Base-by-base conservation (phyloP, 1,140 invertebrate genomes). In the Pachypeltis micranthus region DNA sequence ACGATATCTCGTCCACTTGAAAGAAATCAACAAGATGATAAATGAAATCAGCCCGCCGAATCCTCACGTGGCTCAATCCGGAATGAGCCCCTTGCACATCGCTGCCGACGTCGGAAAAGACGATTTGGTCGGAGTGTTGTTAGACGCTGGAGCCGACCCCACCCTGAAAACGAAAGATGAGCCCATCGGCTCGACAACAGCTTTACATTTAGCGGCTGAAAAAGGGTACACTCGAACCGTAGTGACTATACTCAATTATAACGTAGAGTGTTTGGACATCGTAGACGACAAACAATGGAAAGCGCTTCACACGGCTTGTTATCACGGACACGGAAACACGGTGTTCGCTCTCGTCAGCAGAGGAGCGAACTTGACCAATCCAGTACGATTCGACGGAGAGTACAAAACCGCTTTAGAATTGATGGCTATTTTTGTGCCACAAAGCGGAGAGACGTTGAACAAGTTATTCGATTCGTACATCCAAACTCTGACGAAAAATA, bases 101-200 rank as follows among this genome's bases (percentile, higher is more conserved):
- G 88, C 90, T 0, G 82, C 84, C 7, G 80, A 80, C 67, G 82
- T 82, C 66, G 80, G 72, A 0, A 79, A 78, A 78, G 73, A 72
- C 23, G 67, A 73, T 1, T 78, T 78, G 24, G 82, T 86, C 0
- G 74, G 77, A 14, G 69, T 86, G 16, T 76, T 89, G 3, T 71
- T 90, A 2, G 80, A 85, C 68, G 78, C 81, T 67, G 85, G 83
- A 21, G 85, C 85, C 55, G 79, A 86, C 71, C 76, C 86, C 1
- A 83, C 16, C 3, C 29, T 59, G 7, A 28, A 23, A n/a, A 59
- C 57, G n/a, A 59, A 2, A n/a, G 28, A 78, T 16, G 77, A 76
- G 62, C 83, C 84, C 66, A 79, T 83, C 44, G 79, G 83, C 21
- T 79, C 78, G 14, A 72, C 78, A 66, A 81, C 78, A 23, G 74